Percentiles rank a stretch among this genome's conserved stretches.
Evolutionary conservation across 2,113 vertebrate species (phyloP).

Genomic region (Boulengerochromis microlepis): DNA sequence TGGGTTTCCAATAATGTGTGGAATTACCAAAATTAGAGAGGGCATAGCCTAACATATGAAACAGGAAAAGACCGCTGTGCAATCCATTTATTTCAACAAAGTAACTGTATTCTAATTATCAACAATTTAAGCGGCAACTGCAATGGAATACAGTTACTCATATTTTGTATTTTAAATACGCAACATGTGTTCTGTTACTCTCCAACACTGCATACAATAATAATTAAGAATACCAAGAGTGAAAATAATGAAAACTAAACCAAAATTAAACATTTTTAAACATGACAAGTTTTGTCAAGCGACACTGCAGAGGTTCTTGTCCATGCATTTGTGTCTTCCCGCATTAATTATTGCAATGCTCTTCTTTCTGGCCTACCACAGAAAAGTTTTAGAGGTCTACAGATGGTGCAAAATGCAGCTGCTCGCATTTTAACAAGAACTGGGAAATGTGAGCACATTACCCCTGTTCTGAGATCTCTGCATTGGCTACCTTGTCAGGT

Average conservation of each 20-base stretch:
- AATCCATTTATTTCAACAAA: neutral
- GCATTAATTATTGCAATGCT: too few species aligned
- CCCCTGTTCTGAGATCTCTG: too few species aligned
- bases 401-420: too few species aligned
- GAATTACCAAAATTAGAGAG: neutral
- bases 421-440: too few species aligned
- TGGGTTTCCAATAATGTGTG: neutral
- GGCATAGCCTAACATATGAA: neutral
- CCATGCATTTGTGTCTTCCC: too few species aligned
- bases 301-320: too few species aligned
- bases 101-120: neutral
- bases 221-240: neutral
- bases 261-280: neutral
- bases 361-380: too few species aligned
- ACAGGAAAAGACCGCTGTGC: neutral
- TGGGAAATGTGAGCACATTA: too few species aligned
- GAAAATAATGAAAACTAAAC: neutral
- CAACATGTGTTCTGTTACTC: neutral
- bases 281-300: too few species aligned
- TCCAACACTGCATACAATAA: neutral
- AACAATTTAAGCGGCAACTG: neutral
- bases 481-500: too few species aligned
- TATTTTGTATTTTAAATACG: accelerated
- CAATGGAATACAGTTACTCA: neutral
- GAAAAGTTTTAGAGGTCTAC: too few species aligned